phyloP scores from a whole-genome alignment of 2,888 invertebrate species.

The Drosophila anomalata region DNA sequence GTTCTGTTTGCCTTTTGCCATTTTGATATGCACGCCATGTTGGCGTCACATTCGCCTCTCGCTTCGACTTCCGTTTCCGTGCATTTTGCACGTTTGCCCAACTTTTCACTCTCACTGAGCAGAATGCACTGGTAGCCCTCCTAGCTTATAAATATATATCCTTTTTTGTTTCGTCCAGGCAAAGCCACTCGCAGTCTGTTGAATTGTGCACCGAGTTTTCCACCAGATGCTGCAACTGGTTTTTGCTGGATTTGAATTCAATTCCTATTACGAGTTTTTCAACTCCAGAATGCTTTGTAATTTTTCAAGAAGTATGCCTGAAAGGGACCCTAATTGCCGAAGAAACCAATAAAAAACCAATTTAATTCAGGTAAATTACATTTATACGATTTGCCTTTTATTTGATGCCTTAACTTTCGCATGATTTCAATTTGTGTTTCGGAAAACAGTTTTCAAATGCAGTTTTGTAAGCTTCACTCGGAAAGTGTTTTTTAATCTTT shows the following conservation, averaged over 20 bases:
- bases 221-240: constrained; percentile 30
- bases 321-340: not conserved
- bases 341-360: constrained; percentile 15
- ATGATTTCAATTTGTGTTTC: constrained; percentile 32
- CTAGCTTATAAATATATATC: constrained; percentile 17
- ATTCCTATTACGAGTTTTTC: constrained; percentile 3
- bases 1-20: constrained; percentile 57
- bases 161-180: constrained; percentile 13
- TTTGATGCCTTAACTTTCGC: constrained; percentile 65
- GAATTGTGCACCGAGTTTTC: constrained; percentile 46
- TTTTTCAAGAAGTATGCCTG: not conserved
- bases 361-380: constrained; percentile 49
- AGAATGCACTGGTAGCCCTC: constrained; percentile 33
- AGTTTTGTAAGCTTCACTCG: constrained; percentile 67
- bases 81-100: constrained; percentile 63
- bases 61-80: constrained; percentile 51
- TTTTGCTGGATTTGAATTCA: constrained; percentile 26
- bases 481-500: constrained; percentile 34
- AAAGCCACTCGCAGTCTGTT: constrained; percentile 33
- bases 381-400: constrained; percentile 72
- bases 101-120: constrained; percentile 64
- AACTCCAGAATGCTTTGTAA: not conserved
- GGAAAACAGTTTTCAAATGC: constrained; percentile 68
- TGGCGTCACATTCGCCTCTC: constrained; percentile 25
- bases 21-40: constrained; percentile 51